These are phyloP conservation scores for Epizoanthus illoricatus DNA, from an alignment of 92 coral and sea anemone genomes.

Conservation along the genomic window DNA sequence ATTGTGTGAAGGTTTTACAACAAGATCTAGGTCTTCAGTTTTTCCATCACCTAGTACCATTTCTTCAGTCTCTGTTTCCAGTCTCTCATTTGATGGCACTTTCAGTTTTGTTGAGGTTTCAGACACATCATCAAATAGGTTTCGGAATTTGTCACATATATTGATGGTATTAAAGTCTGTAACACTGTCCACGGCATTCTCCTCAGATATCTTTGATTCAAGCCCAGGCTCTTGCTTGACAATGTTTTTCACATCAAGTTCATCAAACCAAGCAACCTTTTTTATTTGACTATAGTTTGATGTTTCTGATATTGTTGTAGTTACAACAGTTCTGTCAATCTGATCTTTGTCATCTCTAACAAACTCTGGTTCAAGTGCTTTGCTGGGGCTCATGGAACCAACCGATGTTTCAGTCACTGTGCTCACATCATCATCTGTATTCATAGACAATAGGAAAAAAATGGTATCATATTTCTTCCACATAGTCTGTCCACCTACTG, in stretches of 20 bases:
- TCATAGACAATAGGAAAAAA: neutral
- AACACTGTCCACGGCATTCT: neutral
- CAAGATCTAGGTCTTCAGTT: neutral
- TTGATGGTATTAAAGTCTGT: conserved; percentile 11
- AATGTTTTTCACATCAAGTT: conserved; percentile 1
- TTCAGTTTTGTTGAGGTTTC: neutral
- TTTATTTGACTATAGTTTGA: conserved; percentile 13
- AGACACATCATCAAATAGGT: neutral
- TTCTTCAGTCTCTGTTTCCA: neutral
- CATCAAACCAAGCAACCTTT: conserved; percentile 13
- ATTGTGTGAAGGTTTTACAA: neutral
- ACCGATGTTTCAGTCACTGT: conserved; percentile 39
- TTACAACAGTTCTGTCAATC: conserved; percentile 29
- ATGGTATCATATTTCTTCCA: neutral
- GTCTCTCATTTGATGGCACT: neutral
- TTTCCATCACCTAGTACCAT: conserved; percentile 17
- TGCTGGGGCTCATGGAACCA: conserved; percentile 29
- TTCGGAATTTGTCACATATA: neutral
- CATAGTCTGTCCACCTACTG: neutral
- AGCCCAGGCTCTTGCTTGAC: neutral
- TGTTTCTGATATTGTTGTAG: conserved; percentile 30
- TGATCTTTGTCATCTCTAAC: neutral
- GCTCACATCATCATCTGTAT: conserved; percentile 16
- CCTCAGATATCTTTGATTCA: conserved; percentile 1
- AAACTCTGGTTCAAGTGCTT: conserved; percentile 30